A percentile compares a stretch with the other conserved stretches of the same genome.
Conservation (phyloP, 1,140 invertebrate species). For the Solen grandis region DNA sequence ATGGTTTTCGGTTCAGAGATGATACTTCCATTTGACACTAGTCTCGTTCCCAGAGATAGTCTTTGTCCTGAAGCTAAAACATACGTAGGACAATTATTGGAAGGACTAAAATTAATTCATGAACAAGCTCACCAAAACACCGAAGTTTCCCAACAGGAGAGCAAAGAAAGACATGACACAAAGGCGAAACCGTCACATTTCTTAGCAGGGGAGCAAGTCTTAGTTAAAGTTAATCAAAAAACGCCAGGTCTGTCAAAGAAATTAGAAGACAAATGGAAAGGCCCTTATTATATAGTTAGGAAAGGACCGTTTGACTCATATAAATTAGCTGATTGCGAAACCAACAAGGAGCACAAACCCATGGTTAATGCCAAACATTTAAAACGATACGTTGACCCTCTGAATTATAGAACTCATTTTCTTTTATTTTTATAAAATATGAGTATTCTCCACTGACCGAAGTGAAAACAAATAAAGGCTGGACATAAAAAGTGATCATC, state of each 20-base stretch:
- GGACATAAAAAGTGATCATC: too few species aligned
- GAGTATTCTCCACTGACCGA: too few species aligned
- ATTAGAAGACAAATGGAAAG: conserved; percentile 25
- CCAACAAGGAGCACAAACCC: neutral
- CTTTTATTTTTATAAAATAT: too few species aligned
- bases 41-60: conserved; percentile 11
- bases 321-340: neutral
- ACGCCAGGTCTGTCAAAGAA: conserved; percentile 18
- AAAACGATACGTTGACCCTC: conserved; percentile 20
- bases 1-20: conserved; percentile 42
- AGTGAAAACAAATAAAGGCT: too few species aligned
- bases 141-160: neutral
- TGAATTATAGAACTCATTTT: neutral
- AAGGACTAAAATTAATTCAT: conserved; percentile 18
- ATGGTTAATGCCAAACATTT: conserved; percentile 27
- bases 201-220: neutral
- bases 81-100: neutral
- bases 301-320: conserved; percentile 17
- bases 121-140: neutral
- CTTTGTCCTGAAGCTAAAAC: conserved; percentile 17
- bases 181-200: conserved; percentile 19
- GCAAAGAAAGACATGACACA: conserved; percentile 20
- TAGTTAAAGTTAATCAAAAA: neutral
- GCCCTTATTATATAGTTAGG: conserved; percentile 3
- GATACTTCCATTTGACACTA: conserved; percentile 29